Conservation (phyloP, 2,113 vertebrate genomes). For the Megaleporinus macrocephalus region DNA sequence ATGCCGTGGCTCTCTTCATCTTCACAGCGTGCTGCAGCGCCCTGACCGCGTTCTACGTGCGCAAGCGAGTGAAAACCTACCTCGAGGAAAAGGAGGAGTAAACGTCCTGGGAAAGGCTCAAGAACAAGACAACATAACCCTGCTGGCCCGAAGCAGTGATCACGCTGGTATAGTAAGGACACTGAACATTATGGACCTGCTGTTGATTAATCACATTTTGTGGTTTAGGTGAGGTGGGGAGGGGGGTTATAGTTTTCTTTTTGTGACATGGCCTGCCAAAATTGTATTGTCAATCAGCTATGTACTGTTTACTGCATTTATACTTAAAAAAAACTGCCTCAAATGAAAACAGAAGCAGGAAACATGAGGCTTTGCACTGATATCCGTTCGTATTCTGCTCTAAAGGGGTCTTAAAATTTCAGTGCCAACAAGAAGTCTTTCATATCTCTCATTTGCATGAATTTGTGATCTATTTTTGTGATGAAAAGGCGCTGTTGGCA, state of each 20-base stretch:
- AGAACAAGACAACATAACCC: background rate
- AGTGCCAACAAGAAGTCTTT: background rate
- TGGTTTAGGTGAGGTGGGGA: background rate
- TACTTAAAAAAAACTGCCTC: constrained; percentile 24
- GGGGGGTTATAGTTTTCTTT: constrained; percentile 35
- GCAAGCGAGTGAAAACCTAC: constrained; percentile 77
- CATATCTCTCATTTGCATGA: constrained; percentile 3
- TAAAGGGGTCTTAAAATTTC: constrained; percentile 17
- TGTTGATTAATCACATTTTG: constrained; percentile 39
- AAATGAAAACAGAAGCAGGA: constrained; percentile 13
- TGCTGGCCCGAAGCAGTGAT: constrained; percentile 49
- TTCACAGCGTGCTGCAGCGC: constrained; percentile 84
- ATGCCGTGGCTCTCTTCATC: constrained; percentile 86
- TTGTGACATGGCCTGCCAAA: constrained; percentile 71
- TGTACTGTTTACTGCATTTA: constrained; percentile 37
- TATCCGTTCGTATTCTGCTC: background rate
- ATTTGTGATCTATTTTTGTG: constrained; percentile 18
- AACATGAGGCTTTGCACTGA: constrained; percentile 2
- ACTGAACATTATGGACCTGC: constrained; percentile 24
- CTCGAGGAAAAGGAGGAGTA: constrained; percentile 83
- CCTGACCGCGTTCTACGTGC: constrained; percentile 85
- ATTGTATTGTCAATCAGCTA: constrained; percentile 54
- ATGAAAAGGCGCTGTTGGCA: background rate
- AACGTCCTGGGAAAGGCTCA: background rate
- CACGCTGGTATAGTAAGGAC: constrained; percentile 46